Evolutionary conservation across 1,140 invertebrate genomes (phyloP).

Genomic region (Agraylea sexmaculata): DNA sequence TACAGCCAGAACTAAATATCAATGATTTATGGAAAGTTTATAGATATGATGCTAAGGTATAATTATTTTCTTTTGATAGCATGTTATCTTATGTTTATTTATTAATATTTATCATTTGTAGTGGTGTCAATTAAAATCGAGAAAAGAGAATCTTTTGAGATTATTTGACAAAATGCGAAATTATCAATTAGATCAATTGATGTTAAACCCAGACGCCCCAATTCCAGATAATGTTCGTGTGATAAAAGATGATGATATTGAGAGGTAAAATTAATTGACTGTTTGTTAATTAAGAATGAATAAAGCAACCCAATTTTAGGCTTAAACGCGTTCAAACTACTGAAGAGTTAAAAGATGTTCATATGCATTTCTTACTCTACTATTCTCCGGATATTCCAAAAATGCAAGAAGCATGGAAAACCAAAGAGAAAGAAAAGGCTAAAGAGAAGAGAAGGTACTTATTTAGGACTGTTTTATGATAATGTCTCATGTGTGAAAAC

Average conservation of each 20-base stretch:
- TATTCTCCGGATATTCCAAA: conserved; percentile 75
- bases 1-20: conserved; percentile 86
- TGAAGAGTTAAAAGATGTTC: conserved; percentile 86
- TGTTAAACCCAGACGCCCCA: conserved; percentile 71
- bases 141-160: conserved; percentile 72
- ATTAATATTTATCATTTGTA: conserved; percentile 29
- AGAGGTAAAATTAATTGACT: conserved; percentile 37
- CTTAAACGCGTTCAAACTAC: conserved; percentile 69
- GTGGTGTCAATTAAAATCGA: conserved; percentile 86
- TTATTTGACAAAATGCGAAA: conserved; percentile 88
- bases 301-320: no score
- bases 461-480: background rate
- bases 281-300: conserved; percentile 1
- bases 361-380: conserved; percentile 87
- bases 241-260: conserved; percentile 79
- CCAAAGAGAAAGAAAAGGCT: conserved; percentile 51
- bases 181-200: conserved; percentile 78
- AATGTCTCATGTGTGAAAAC: no score
- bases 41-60: conserved; percentile 83
- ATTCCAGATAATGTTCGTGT: conserved; percentile 71
- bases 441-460: conserved; percentile 42
- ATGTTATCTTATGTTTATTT: conserved; percentile 3
- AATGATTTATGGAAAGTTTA: conserved; percentile 97
- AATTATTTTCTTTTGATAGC: conserved; percentile 7
- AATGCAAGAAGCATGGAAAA: conserved; percentile 66